Evolutionary conservation across 2,888 invertebrate genomes (phyloP), one percentile per base, ranked within the genome.

Genomic region (Nomada fucata): DNA sequence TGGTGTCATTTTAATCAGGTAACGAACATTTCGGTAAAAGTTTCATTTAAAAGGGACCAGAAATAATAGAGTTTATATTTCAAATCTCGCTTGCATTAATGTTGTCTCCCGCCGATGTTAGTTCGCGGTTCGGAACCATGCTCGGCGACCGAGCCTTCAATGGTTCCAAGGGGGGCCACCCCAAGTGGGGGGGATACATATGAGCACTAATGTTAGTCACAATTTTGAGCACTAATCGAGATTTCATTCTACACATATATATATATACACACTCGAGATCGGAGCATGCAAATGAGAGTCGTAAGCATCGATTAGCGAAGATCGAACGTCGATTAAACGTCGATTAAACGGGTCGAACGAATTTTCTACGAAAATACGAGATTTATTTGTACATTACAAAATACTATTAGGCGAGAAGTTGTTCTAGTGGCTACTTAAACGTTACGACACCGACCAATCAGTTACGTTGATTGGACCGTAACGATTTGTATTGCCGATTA

Each of bases 391-490:
- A n/a, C 23, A 42, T 53, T 68, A 47, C 26, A 20, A 61, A 42
- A 61, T 29, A 42, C 60, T 42, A 36, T 47, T 20, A 42, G 42
- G 0, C 2, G 29, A 20, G 47, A 15, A 42, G n/a, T n/a, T 42
- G n/a, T 61, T 20, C 60, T 60, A 36, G 36, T 29, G 7, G 29
- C 36, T 18, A 5, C 29, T 36, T 15, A 55, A 55, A 69, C 13
- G 44, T 26, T 36, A 0, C 1, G 18, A 60, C n/a, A n/a, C 3
- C 29, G 2, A 3, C 0, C 3, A 2, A 52, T 86, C 73, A 88
- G 42, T 84, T 86, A 55, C 89, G 81, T 71, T 85, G 88, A 60
- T 74, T 85, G 15, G 80, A 29, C 10, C 81, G 57, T 7, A 72
- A 44, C 11, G 85, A 29, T 83, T 80, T 82, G 67, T 68, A 76